A percentile compares a stretch with the other conserved stretches of the same genome.
Conservation (phyloP, 2,888 invertebrate species). For the Leucophenga maculata region DNA sequence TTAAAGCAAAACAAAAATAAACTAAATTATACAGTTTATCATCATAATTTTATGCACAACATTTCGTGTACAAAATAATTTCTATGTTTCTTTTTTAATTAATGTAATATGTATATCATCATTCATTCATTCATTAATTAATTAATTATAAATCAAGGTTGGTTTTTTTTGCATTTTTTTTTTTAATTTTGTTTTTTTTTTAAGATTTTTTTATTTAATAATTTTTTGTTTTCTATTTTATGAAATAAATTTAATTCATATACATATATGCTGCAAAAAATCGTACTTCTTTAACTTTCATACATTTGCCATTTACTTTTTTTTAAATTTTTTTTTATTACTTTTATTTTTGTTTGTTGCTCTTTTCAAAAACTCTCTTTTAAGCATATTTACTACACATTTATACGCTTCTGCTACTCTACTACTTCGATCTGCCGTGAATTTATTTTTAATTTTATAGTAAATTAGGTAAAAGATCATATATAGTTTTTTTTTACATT, state of each 20-base stretch:
- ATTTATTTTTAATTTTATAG: conserved; percentile 30
- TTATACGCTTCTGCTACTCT: too few species aligned
- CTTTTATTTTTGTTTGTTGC: conserved; percentile 16
- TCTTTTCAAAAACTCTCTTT: conserved; percentile 11
- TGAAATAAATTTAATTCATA: conserved; percentile 42
- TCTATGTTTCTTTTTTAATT: neutral
- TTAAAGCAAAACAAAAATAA: conserved; percentile 50
- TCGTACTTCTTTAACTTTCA: conserved; percentile 17
- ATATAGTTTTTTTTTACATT: conserved; percentile 23
- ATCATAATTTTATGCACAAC: too few species aligned
- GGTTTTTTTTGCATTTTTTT: neutral
- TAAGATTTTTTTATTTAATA: neutral
- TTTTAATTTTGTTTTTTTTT: neutral
- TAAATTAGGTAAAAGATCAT: conserved; percentile 40
- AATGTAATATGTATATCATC: neutral
- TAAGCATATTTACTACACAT: too few species aligned
- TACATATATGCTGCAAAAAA: neutral
- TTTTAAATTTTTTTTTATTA: conserved; percentile 5
- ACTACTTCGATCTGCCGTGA: too few species aligned
- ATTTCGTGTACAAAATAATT: neutral
- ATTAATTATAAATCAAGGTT: neutral
- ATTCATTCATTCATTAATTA: neutral
- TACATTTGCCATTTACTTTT: conserved; percentile 4
- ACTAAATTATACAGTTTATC: conserved; percentile 1
- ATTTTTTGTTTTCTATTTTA: conserved; percentile 24